Evolutionary conservation across 2,888 invertebrate genomes (phyloP), one percentile per base, ranked within the genome.

Genomic region (Lepetodrilus schrolli): DNA sequence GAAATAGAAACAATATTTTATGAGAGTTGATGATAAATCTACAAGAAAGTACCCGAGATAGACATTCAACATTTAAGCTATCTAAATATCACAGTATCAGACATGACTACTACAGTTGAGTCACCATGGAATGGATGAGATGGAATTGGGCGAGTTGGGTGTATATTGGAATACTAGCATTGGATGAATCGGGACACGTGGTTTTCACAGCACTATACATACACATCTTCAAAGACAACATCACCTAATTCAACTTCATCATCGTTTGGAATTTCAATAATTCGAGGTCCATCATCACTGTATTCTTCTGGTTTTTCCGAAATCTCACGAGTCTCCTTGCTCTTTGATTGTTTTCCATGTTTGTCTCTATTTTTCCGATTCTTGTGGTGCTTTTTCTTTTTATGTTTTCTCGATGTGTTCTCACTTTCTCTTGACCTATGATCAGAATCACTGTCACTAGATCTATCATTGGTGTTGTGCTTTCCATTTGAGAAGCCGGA

Each of bases 141-240:
- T n/a, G n/a, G n/a, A n/a, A n/a, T n/a, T n/a, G n/a, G n/a, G n/a
- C n/a, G n/a, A n/a, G n/a, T n/a, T n/a, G n/a, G n/a, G n/a, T n/a
- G n/a, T n/a, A n/a, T n/a, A n/a, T n/a, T n/a, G n/a, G n/a, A n/a
- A n/a, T n/a, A n/a, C n/a, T n/a, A n/a, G n/a, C n/a, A n/a, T n/a
- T n/a, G n/a, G n/a, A n/a, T n/a, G n/a, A n/a, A n/a, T n/a, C n/a
- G n/a, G n/a, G n/a, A n/a, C n/a, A n/a, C n/a, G n/a, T n/a, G n/a
- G n/a, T n/a, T n/a, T n/a, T n/a, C n/a, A n/a, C n/a, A n/a, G 7
- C 1, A 17, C 34, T 17, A 58, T 17, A 58, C 58, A 34, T 58
- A 58, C 34, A 58, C 58, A 17, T 58, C 58, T 30, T 58, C 58
- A 30, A 58, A 58, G 17, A 58, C 30, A 30, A 58, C 58, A 58